phyloP scores from a whole-genome alignment of 2,113 vertebrate species.

The Procavia capensis region DNA sequence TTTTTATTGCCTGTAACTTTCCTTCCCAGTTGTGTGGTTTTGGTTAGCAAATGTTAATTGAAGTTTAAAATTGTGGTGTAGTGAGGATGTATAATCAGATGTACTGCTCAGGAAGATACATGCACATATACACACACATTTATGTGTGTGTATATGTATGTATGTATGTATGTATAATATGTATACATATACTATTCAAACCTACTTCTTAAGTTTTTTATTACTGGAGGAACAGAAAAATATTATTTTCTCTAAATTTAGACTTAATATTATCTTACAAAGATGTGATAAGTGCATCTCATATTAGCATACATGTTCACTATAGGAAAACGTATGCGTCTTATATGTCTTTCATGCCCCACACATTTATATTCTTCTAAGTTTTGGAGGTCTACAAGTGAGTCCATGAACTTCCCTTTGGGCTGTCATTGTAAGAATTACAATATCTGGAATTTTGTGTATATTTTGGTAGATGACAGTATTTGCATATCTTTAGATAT shows the following conservation, averaged over 20 bases:
- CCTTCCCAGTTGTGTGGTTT: constrained; percentile 34
- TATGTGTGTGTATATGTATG: no score
- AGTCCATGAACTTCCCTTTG: constrained; percentile 10
- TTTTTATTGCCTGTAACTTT: constrained; percentile 50
- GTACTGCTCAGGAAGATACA: constrained; percentile 29
- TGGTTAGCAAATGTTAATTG: constrained; percentile 53
- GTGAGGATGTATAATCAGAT: not conserved
- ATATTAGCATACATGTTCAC: not conserved
- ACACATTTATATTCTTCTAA: not conserved
- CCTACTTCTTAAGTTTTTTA: not conserved
- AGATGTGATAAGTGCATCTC: not conserved
- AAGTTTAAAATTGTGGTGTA: not conserved
- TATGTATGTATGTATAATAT: not conserved
- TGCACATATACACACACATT: no score
- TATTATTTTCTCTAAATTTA: not conserved
- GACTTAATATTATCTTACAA: not conserved
- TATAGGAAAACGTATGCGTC: not conserved
- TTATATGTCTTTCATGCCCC: not conserved
- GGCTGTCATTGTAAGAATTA: not conserved
- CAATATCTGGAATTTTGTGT: not conserved
- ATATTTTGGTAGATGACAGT: not conserved
- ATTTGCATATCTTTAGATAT: not conserved
- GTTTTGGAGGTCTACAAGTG: not conserved
- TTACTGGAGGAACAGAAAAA: not conserved
- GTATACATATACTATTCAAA: not conserved